phyloP scores from a whole-genome alignment of 2,113 vertebrate species.

The Gymnobelideus leadbeateri region DNA sequence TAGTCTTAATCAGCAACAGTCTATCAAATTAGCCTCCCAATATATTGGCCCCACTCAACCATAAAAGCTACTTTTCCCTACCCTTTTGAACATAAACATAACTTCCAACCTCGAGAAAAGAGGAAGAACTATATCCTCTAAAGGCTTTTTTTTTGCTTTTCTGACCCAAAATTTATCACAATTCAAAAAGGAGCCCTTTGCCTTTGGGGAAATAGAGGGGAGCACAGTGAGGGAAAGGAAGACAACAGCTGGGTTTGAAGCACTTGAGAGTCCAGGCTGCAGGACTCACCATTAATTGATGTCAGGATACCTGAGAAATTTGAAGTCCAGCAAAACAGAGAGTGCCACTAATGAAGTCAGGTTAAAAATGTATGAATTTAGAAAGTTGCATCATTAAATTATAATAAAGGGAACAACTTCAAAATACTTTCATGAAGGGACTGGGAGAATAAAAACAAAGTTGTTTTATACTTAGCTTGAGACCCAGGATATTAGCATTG shows the following conservation, averaged over 20 bases:
- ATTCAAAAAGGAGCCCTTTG: conserved; percentile 13
- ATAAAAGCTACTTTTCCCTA: conserved; percentile 58
- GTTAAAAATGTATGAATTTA: conserved; percentile 54
- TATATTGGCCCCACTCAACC: conserved; percentile 51
- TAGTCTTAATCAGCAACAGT: conserved; percentile 61
- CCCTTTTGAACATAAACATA: conserved; percentile 46
- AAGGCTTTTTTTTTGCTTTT: conserved; percentile 32
- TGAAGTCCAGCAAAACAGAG: conserved; percentile 43
- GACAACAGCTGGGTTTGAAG: conserved; percentile 35
- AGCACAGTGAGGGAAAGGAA: not conserved
- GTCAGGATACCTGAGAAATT: not conserved
- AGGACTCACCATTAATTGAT: not conserved
- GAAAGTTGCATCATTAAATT: conserved; percentile 47
- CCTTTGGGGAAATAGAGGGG: not conserved
- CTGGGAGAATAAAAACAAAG: not conserved
- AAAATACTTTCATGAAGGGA: conserved; percentile 10
- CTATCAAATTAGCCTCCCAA: conserved; percentile 65
- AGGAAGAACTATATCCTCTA: conserved; percentile 8
- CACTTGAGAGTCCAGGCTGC: not conserved
- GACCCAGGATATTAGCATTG: not conserved
- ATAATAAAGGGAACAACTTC: conserved; percentile 23
- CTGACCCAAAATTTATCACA: not conserved
- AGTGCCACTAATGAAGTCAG: conserved; percentile 32
- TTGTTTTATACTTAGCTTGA: not conserved
- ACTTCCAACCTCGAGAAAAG: conserved; percentile 41